Evolutionary conservation across 2,113 vertebrate genomes (phyloP).

Genomic region (Echinops telfairi): DNA sequence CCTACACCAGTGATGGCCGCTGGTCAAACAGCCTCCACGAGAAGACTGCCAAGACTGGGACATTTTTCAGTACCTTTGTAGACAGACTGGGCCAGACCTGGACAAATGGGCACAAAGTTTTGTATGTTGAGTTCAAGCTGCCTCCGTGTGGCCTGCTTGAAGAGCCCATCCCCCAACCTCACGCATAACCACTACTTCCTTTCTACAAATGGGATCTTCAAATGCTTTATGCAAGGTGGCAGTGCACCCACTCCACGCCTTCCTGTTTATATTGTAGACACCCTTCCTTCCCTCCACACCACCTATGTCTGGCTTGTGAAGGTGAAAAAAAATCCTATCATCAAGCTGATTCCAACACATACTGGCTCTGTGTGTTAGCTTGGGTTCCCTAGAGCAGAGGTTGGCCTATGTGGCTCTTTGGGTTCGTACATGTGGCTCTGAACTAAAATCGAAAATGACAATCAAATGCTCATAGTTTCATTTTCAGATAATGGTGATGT

Average conservation of each 20-base stretch:
- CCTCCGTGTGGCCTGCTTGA: not conserved
- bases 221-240: not conserved
- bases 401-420: too few species aligned
- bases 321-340: too few species aligned
- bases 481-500: too few species aligned
- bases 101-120: not conserved
- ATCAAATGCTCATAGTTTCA: too few species aligned
- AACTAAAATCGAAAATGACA: too few species aligned
- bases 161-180: not conserved
- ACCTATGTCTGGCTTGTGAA: not conserved
- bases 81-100: not conserved
- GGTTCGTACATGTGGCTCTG: too few species aligned
- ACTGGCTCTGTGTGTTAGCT: too few species aligned
- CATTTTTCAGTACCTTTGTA: not conserved
- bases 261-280: not conserved
- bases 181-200: not conserved
- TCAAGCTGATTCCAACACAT: too few species aligned
- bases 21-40: not conserved
- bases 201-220: not conserved
- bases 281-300: not conserved
- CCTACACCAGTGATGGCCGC: not conserved
- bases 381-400: too few species aligned
- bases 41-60: not conserved
- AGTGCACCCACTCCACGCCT: fast-evolving
- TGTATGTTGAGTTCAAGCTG: not conserved